Conservation (phyloP, 2,113 vertebrate species). For the Micromys minutus region DNA sequence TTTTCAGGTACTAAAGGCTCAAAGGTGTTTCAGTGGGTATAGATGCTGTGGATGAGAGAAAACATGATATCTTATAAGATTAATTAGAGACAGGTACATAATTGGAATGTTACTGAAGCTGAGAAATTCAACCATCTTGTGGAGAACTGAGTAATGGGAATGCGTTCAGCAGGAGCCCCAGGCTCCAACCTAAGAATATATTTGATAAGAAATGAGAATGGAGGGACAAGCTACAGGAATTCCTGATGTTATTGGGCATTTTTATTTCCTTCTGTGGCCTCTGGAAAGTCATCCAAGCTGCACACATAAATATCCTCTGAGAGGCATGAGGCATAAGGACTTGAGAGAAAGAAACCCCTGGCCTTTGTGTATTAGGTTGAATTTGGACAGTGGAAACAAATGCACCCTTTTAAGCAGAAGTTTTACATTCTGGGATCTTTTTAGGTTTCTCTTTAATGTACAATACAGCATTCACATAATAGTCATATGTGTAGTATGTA, state of each 20-base stretch:
- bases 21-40: not conserved
- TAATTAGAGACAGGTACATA: not conserved
- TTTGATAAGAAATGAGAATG: not conserved
- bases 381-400: not conserved
- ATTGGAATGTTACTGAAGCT: constrained; percentile 12
- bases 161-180: not conserved
- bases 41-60: not conserved
- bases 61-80: not conserved
- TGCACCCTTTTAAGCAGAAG: not conserved
- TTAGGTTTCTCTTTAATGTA: not conserved
- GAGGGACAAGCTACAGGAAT: not conserved
- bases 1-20: not conserved
- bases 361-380: not conserved
- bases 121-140: not conserved
- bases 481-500: not conserved
- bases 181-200: not conserved
- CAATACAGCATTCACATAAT: not conserved
- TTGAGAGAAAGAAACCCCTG: constrained; percentile 3
- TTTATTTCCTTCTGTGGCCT: not conserved
- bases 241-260: not conserved
- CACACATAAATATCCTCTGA: not conserved
- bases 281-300: not conserved
- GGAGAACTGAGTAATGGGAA: not conserved
- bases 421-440: not conserved
- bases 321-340: not conserved